phyloP scores from a whole-genome alignment of 2,888 invertebrate species.

The Strigamia transsilvanica region DNA sequence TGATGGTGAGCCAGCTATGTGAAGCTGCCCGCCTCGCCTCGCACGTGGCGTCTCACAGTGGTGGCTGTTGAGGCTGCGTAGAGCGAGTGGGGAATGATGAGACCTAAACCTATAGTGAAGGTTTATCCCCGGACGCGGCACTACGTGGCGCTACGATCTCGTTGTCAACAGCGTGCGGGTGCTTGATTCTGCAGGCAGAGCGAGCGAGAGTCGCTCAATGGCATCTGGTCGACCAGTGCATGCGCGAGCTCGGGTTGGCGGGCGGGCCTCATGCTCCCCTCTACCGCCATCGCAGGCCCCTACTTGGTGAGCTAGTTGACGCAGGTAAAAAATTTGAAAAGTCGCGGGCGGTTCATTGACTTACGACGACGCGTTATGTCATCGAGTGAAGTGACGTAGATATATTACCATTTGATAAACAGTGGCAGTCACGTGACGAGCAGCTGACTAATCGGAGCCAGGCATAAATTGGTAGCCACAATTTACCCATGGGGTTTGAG shows the following conservation, averaged over 20 bases:
- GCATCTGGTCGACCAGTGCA: slow-evolving; percentile 25
- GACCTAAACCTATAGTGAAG: not conserved
- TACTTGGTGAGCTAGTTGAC: not conserved
- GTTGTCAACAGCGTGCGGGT: slow-evolving; percentile 48
- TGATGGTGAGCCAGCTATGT: slow-evolving; percentile 24
- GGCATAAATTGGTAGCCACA: slow-evolving; percentile 52
- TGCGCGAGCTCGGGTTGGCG: slow-evolving; percentile 27
- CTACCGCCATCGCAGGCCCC: slow-evolving; percentile 18
- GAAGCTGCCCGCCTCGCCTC: slow-evolving; percentile 9
- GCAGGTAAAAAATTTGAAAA: slow-evolving; percentile 52
- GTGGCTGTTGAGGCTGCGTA: slow-evolving; percentile 28
- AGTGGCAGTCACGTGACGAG: slow-evolving; percentile 52
- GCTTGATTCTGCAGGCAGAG: slow-evolving; percentile 34
- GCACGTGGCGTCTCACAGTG: slow-evolving; percentile 44
- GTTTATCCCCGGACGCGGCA: slow-evolving; percentile 42
- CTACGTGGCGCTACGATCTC: slow-evolving; percentile 49
- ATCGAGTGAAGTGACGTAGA: slow-evolving; percentile 53
- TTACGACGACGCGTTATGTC: slow-evolving; percentile 53
- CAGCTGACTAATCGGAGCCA: slow-evolving; percentile 54
- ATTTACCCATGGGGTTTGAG: slow-evolving; percentile 50
- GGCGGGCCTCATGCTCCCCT: slow-evolving; percentile 36
- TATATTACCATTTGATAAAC: slow-evolving; percentile 55
- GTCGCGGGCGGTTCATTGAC: slow-evolving; percentile 54
- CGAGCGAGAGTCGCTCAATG: slow-evolving; percentile 43
- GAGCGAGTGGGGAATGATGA: slow-evolving; percentile 42